A percentile compares a stretch with the other conserved stretches of the same genome.
Conservation (phyloP, 2,113 vertebrate genomes). For the Phodopus roborovskii region DNA sequence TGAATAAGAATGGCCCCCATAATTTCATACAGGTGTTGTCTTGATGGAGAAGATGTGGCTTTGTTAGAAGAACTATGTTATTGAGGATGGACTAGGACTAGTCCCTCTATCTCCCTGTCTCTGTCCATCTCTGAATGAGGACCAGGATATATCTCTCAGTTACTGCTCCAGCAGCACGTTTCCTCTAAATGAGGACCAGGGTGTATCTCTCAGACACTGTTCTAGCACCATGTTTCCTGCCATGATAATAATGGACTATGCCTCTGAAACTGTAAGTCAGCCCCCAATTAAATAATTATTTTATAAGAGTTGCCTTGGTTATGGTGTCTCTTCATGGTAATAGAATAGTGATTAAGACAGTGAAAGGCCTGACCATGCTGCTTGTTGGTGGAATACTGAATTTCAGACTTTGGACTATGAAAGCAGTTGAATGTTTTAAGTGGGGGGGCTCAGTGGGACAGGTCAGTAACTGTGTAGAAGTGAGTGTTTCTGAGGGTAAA, state of each 20-base stretch:
- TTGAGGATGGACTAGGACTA: not conserved
- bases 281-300: not conserved
- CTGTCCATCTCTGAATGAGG: not conserved
- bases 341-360: not conserved
- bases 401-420: not conserved
- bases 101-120: not conserved
- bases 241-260: not conserved
- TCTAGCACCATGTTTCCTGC: not conserved
- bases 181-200: no score
- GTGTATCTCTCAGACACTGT: not conserved
- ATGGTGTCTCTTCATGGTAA: not conserved
- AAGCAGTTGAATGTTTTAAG: not conserved
- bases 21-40: not conserved
- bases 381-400: not conserved
- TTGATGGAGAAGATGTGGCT: not conserved
- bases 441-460: not conserved
- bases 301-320: not conserved
- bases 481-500: not conserved
- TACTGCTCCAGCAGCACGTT: not conserved
- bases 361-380: not conserved
- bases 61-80: not conserved
- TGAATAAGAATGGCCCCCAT: not conserved
- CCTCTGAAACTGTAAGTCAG: not conserved
- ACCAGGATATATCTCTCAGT: not conserved
- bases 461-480: not conserved